Conservation (phyloP, 35 echinoderm and acorn worm genomes). For the Heliocidaris erythrogramma region DNA sequence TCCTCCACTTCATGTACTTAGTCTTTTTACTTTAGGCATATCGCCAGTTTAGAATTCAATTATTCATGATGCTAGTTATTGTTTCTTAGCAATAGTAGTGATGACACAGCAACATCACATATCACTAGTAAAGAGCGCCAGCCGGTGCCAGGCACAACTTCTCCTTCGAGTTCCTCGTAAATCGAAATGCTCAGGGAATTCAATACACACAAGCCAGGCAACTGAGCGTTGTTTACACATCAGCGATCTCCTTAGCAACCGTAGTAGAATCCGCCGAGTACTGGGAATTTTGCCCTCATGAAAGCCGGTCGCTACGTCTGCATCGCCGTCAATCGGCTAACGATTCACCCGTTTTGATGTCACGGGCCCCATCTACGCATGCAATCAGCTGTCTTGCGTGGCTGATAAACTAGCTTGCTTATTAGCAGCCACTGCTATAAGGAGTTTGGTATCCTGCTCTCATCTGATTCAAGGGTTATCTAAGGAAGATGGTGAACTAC, state of each 20-base stretch:
- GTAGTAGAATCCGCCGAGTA: conserved; percentile 23
- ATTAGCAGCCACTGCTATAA: background rate
- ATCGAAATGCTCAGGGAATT: background rate
- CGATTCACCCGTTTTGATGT: conserved; percentile 36
- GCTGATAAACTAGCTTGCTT: conserved; percentile 44
- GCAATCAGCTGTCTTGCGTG: conserved; percentile 29
- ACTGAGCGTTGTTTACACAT: conserved; percentile 32
- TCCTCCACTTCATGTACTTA: too few species aligned
- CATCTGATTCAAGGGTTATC: background rate
- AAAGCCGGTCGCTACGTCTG: conserved; percentile 35
- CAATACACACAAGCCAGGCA: background rate
- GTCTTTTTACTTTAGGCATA: too few species aligned
- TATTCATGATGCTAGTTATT: background rate
- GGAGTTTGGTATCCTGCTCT: background rate
- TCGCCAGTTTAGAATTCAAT: background rate
- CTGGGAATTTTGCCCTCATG: conserved; percentile 5
- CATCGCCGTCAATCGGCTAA: conserved; percentile 37
- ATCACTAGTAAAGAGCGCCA: conserved; percentile 2
- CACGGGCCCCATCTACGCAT: conserved; percentile 21
- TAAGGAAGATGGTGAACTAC: background rate
- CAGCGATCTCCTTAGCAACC: conserved; percentile 27
- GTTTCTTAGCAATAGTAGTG: background rate
- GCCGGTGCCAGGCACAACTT: background rate
- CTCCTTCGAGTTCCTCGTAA: background rate
- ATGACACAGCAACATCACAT: background rate